Evolutionary conservation across 2,797 vertebrate genomes (phyloP), one percentile per base, ranked within the genome.

Genomic region (Syngnathus rostellatus): DNA sequence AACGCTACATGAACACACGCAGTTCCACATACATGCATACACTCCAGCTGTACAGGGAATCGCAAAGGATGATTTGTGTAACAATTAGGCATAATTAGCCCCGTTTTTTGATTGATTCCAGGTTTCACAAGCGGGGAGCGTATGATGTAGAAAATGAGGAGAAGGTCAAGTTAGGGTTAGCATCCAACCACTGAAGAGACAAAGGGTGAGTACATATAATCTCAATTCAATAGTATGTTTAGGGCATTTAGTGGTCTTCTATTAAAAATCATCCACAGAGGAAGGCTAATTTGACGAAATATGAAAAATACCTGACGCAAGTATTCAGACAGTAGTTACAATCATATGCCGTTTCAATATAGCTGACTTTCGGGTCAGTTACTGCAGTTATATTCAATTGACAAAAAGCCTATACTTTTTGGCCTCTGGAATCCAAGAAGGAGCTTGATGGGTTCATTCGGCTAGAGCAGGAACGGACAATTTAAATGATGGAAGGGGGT

Each of bases 81-180:
- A 57, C 25, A 31, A 16, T 17, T 37, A 57, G 53, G 14, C 43
- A 19, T 57, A 11, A 53, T 7, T 6, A 64, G 67, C 57, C 53
- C 19, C 64, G 63, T 62, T 76, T 70, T 65, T 77, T 67, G 63
- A 58, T 76, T 19, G 3, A 48, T 72, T 63, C 2, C 86, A 99
- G 97, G 89, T 99, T 95, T 91, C 94, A 99, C 79, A 98, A 94
- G 83, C 91, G 95, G 80, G 96, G 94, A 73, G 94, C 92, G 55
- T 98, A 99, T 71, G 90, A 98, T 62, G 94, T 99, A 72, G 94
- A 98, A 88, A 98, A 87, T 59, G 96, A 98, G 88, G 96, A 98
- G 87, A 99, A 98, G 88, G 90, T 96, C 77, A 99, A 98, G 84
- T 83, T 97, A 82, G 95, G 94, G 82, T 87, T 92, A 84, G 89